Evolutionary conservation across 1,140 invertebrate species (phyloP).

Genomic region (Grapholita molesta): DNA sequence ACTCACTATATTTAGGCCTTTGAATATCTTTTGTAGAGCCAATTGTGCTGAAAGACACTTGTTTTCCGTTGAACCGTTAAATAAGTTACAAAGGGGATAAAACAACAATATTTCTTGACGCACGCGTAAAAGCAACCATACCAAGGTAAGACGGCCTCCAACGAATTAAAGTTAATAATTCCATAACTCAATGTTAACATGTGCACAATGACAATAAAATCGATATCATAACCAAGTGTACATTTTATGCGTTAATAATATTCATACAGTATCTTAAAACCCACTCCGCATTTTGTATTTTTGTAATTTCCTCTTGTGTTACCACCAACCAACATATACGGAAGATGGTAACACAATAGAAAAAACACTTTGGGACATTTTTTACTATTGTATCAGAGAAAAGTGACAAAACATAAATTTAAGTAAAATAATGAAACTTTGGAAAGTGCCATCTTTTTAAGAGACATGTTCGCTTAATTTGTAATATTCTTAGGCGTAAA

Average conservation of each 20-base stretch:
- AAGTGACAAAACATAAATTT: no score
- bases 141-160: neutral
- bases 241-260: constrained; percentile 1
- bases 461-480: no score
- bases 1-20: neutral
- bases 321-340: no score
- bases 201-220: constrained; percentile 11
- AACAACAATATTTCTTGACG: neutral
- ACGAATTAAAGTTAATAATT: constrained; percentile 8
- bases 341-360: no score
- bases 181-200: neutral
- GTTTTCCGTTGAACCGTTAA: neutral
- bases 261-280: neutral
- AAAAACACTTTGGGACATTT: no score
- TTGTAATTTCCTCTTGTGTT: neutral
- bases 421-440: no score
- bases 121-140: neutral
- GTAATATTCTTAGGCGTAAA: no score
- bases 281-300: neutral
- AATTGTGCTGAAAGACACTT: neutral
- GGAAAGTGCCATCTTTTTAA: no score
- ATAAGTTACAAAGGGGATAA: neutral
- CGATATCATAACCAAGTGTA: neutral
- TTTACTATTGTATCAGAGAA: no score
- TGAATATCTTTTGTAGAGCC: neutral